Conservation (phyloP, 2,888 invertebrate species). For the Deladenus siricidicola region DNA sequence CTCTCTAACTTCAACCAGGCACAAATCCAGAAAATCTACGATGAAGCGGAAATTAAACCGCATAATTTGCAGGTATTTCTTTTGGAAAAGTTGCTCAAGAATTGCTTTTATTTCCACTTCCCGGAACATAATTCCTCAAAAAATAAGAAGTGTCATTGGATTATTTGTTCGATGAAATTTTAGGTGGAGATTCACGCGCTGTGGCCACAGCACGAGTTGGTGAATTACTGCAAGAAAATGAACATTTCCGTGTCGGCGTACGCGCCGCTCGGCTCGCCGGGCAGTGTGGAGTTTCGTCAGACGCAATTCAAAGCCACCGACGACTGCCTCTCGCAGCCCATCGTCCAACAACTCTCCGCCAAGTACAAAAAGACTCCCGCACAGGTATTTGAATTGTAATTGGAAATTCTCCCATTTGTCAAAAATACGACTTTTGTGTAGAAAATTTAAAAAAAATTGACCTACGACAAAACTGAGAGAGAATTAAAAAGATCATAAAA, state of each 20-base stretch:
- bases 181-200: constrained; percentile 71
- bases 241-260: constrained; percentile 58
- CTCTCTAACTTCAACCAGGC: constrained; percentile 72
- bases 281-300: constrained; percentile 8
- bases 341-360: constrained; percentile 31
- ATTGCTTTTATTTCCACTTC: too few species aligned
- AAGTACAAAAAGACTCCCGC: constrained; percentile 39
- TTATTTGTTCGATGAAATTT: constrained; percentile 7
- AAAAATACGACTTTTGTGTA: too few species aligned
- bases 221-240: constrained; percentile 59
- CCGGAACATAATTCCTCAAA: background rate
- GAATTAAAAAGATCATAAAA: background rate
- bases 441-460: too few species aligned
- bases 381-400: too few species aligned
- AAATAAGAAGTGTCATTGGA: background rate
- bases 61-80: constrained; percentile 23
- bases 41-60: constrained; percentile 35
- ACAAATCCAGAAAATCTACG: constrained; percentile 65
- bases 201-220: constrained; percentile 62
- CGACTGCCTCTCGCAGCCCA: constrained; percentile 11
- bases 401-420: too few species aligned
- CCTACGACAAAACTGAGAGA: background rate
- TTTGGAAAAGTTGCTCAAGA: background rate
- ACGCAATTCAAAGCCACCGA: background rate
- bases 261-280: constrained; percentile 54